phyloP scores from a whole-genome alignment of 2,888 invertebrate species.

The Ormyrus nitidulus region DNA sequence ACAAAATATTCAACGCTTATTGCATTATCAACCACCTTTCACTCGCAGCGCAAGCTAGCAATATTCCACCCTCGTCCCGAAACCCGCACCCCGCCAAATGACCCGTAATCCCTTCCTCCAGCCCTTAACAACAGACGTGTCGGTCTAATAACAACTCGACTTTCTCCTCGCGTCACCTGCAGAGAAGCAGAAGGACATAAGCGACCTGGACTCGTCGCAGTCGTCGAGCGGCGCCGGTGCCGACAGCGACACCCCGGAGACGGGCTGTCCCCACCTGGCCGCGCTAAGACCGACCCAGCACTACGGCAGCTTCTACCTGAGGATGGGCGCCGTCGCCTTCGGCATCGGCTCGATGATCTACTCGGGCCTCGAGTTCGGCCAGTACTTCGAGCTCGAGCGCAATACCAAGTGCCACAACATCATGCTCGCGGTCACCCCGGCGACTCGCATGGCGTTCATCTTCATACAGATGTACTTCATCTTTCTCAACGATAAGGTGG shows the following conservation, averaged over 20 bases:
- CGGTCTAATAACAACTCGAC: too few species aligned
- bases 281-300: slow-evolving; percentile 79
- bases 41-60: too few species aligned
- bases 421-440: slow-evolving; percentile 91
- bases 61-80: too few species aligned
- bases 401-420: slow-evolving; percentile 95
- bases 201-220: slow-evolving; percentile 73
- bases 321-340: slow-evolving; percentile 96
- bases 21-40: too few species aligned
- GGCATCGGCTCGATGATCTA: slow-evolving; percentile 98
- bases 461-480: slow-evolving; percentile 99
- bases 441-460: slow-evolving; percentile 95
- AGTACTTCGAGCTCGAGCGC: slow-evolving; percentile 93
- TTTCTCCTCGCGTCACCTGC: slow-evolving; percentile 3
- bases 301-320: slow-evolving; percentile 93
- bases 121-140: too few species aligned
- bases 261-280: slow-evolving; percentile 53
- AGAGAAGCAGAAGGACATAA: slow-evolving; percentile 72
- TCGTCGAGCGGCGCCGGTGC: slow-evolving; percentile 72
- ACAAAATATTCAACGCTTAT: too few species aligned
- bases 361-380: slow-evolving; percentile 95
- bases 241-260: slow-evolving; percentile 71
- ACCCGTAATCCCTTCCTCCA: too few species aligned
- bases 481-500: slow-evolving; percentile 96
- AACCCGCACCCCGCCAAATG: too few species aligned